Percentiles rank a stretch among this genome's conserved stretches.
Conservation (phyloP, 2,113 vertebrate species). For the Candoia aspera region DNA sequence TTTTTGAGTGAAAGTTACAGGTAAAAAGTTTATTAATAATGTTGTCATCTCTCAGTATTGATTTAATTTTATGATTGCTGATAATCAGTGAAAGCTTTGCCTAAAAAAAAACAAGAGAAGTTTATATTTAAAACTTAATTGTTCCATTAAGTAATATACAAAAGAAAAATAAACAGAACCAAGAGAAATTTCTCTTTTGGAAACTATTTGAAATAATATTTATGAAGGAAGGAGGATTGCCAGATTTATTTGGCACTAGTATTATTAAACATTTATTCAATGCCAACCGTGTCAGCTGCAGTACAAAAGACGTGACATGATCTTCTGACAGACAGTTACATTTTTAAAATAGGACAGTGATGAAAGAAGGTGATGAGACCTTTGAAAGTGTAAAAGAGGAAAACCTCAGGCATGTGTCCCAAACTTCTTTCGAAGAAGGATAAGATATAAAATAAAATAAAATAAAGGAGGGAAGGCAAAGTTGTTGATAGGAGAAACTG, state of each 20-base stretch:
- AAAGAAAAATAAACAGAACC: background rate
- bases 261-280: background rate
- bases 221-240: background rate
- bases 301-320: slow-evolving; percentile 1
- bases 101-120: background rate
- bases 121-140: background rate
- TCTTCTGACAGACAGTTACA: background rate
- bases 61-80: background rate
- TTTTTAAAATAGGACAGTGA: background rate
- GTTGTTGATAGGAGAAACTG: background rate
- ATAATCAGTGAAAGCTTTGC: background rate
- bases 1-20: background rate
- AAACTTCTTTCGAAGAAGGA: background rate
- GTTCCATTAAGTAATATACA: background rate
- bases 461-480: background rate
- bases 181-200: background rate
- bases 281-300: background rate
- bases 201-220: background rate
- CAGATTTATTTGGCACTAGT: background rate
- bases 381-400: background rate
- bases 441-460: background rate
- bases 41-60: background rate
- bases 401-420: background rate
- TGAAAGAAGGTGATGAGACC: background rate
- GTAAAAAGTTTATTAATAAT: background rate